Conservation (phyloP, 53 echinoderm and acorn worm species). For the Crossaster papposus region DNA sequence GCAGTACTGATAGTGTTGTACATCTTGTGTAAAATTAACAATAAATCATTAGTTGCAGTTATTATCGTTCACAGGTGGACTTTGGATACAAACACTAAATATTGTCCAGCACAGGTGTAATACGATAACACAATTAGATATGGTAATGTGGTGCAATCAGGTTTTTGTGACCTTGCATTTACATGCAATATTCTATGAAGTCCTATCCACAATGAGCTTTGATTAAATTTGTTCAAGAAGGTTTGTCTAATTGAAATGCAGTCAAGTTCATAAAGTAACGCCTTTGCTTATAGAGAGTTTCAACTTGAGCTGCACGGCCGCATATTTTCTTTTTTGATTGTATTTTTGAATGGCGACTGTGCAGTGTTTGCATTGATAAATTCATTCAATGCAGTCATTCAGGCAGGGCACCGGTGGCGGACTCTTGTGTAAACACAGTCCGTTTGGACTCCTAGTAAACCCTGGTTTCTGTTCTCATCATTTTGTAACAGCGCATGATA, state of each 20-base stretch:
- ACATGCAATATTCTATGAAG: too few species aligned
- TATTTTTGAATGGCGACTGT: constrained; percentile 20
- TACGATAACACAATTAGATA: not conserved
- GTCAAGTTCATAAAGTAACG: not conserved
- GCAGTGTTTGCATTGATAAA: constrained; percentile 21
- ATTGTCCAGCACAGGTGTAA: not conserved
- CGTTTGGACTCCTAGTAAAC: not conserved
- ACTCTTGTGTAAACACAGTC: constrained; percentile 17
- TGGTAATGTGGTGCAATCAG: not conserved
- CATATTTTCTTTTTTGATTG: not conserved
- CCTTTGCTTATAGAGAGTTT: not conserved
- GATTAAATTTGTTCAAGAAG: not conserved
- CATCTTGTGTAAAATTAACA: too few species aligned
- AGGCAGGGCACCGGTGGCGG: not conserved
- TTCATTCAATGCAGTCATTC: constrained; percentile 39
- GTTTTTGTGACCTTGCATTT: not conserved
- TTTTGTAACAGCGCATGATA: not conserved
- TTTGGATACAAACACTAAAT: not conserved
- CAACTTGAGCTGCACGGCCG: not conserved
- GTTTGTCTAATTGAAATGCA: not conserved
- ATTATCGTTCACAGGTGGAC: not conserved
- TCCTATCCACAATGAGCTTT: too few species aligned
- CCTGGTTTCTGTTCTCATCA: not conserved
- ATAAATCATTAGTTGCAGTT: too few species aligned
- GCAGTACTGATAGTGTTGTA: too few species aligned